phyloP scores from a whole-genome alignment of 2,888 invertebrate genomes.

The Hipparchia sbordonii region DNA sequence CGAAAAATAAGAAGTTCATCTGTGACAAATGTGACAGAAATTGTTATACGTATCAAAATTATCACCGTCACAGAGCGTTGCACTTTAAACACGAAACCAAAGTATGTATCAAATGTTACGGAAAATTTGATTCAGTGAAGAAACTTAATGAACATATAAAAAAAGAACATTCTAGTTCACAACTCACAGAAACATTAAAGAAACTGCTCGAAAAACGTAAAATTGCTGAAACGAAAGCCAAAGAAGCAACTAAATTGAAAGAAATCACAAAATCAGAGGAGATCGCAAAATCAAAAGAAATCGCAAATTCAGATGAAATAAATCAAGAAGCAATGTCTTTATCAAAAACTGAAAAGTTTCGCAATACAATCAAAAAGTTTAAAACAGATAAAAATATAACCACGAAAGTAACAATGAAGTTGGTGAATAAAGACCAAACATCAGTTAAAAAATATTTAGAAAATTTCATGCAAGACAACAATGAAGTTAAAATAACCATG shows the following conservation, averaged over 20 bases:
- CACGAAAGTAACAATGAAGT: slow-evolving; percentile 49
- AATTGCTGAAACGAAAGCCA: slow-evolving; percentile 26
- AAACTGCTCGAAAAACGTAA: slow-evolving; percentile 61
- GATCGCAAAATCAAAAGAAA: neutral
- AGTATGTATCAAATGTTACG: slow-evolving; percentile 64
- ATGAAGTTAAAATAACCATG: slow-evolving; percentile 40
- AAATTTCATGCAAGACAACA: slow-evolving; percentile 62
- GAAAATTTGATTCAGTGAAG: slow-evolving; percentile 52
- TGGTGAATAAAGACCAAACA: slow-evolving; percentile 44
- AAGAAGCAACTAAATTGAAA: neutral
- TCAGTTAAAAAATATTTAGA: slow-evolving; percentile 70
- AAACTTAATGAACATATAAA: slow-evolving; percentile 56
- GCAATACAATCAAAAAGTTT: slow-evolving; percentile 57
- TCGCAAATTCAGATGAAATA: neutral
- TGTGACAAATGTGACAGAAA: slow-evolving; percentile 65
- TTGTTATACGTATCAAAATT: slow-evolving; percentile 71
- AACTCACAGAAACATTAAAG: slow-evolving; percentile 66
- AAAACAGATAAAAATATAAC: slow-evolving; percentile 15
- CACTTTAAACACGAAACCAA: slow-evolving; percentile 56
- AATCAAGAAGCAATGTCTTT: neutral
- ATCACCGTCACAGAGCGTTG: slow-evolving; percentile 62
- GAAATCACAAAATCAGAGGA: neutral
- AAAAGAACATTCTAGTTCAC: slow-evolving; percentile 57
- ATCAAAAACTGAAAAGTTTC: slow-evolving; percentile 48
- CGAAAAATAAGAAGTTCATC: slow-evolving; percentile 47